Evolutionary conservation across 2,113 vertebrate species (phyloP).

Genomic region (Grantiella picta): DNA sequence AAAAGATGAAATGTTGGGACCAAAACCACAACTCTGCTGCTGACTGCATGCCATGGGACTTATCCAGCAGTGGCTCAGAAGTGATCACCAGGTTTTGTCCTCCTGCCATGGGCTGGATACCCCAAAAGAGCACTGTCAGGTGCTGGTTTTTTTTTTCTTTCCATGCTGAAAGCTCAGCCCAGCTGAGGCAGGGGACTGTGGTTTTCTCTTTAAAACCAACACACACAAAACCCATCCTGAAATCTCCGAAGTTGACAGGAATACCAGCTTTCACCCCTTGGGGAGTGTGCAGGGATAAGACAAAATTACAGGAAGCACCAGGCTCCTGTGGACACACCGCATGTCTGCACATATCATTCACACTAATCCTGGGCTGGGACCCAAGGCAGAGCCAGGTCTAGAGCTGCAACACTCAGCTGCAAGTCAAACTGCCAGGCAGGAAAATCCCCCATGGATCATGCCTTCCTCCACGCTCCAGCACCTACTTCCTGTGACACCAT

Average conservation of each 20-base stretch:
- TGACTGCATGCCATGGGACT: fast-evolving
- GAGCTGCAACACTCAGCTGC: not conserved
- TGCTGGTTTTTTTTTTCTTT: not conserved
- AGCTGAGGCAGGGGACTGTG: not conserved
- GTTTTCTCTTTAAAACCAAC: not conserved
- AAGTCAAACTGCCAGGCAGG: not conserved
- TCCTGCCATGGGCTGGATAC: not conserved
- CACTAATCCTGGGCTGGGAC: not conserved
- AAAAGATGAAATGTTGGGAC: not conserved
- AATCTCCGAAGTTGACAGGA: not conserved
- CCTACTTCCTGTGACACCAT: not conserved
- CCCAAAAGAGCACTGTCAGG: fast-evolving
- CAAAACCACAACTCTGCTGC: not conserved
- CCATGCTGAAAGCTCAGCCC: not conserved
- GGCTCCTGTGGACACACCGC: fast-evolving
- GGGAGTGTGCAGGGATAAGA: not conserved
- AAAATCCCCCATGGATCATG: not conserved
- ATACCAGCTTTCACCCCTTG: fast-evolving
- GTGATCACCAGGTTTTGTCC: fast-evolving
- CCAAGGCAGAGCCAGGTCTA: not conserved
- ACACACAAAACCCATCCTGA: not conserved
- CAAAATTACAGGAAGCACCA: not conserved
- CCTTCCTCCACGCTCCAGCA: not conserved
- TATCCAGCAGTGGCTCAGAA: fast-evolving
- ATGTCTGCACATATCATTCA: not conserved